Base-by-base conservation (phyloP, 2,888 invertebrate species). In the Caenorhabditis sinica region DNA sequence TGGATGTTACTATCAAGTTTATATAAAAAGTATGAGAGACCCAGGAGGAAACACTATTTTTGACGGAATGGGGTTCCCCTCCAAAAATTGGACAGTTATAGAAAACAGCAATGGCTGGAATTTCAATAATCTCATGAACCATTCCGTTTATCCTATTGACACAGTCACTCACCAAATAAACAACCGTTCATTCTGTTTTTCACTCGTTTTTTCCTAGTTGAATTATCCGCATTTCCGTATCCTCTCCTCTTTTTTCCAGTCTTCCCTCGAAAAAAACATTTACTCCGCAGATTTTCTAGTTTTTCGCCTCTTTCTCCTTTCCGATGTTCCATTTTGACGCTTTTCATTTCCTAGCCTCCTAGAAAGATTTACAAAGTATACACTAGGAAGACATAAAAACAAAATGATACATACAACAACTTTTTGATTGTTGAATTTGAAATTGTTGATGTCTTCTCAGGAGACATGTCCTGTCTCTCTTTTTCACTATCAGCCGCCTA, bases 211-310 rank as follows among this genome's bases (percentile, higher is more conserved):
- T 56, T 56, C n/a, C 82, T 68, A 61, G 45, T 61, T 72, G 36
- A 63, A 60, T 71, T 72, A 71, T 53, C 56, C 82, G 60, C 65
- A 71, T 68, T 71, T 65, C 71, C 72, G 60, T 51, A 71, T 73
- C 51, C 51, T 30, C 33, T 53, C 51, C 30, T 28, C 65, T 45
- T 43, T 66, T 43, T 4, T 49, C 8, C 25, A 56, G 6, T 23
- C n/a, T 30, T 25, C 25, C 3, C 36, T 20, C 2, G 36, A 40
- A 61, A 49, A 65, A 60, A 33, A 49, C 74, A 65, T 73, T 82
- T 45, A 43, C 68, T 43, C 36, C 20, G 36, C 51, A 36, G 51
- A 36, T 68, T 68, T 68, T 36, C 68, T 53, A 43, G 23, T 72
- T 40, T n/a, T n/a, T n/a, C n/a, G n/a, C n/a, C n/a, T n/a, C n/a